phyloP scores from a whole-genome alignment of 2,797 vertebrate genomes.

The Rhinella marina region DNA sequence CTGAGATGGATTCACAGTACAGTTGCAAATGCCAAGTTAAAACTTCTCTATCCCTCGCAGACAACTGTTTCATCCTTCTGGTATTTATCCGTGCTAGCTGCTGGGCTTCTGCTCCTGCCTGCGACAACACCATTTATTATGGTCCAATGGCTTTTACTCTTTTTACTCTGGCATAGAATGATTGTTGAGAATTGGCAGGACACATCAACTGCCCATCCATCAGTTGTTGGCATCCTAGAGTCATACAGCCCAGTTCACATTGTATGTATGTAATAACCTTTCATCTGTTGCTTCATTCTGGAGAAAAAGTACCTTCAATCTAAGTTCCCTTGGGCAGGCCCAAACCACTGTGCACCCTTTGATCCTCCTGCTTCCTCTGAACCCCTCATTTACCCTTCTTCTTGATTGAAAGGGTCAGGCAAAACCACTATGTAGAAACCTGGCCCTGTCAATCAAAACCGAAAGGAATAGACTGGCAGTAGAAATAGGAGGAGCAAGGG shows the following conservation, averaged over 20 bases:
- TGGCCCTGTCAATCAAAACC: too few relatives aligned
- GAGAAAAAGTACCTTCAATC: too few relatives aligned
- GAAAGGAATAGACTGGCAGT: too few relatives aligned
- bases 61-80: conserved; percentile 13
- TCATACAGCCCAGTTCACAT: not conserved
- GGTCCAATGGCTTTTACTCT: not conserved
- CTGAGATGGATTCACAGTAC: conserved; percentile 9
- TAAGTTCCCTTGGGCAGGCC: too few relatives aligned
- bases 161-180: not conserved
- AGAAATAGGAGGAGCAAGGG: too few relatives aligned
- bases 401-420: too few relatives aligned
- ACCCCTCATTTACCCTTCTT: too few relatives aligned
- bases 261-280: too few relatives aligned
- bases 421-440: too few relatives aligned
- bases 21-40: not conserved
- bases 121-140: not conserved
- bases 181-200: not conserved
- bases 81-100: not conserved
- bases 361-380: too few relatives aligned
- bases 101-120: not conserved
- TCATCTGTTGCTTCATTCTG: too few relatives aligned
- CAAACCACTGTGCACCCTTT: too few relatives aligned
- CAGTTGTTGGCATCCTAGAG: not conserved
- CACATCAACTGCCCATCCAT: not conserved
- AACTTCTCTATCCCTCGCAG: not conserved